phyloP scores from a whole-genome alignment of 2,888 invertebrate species.

The Meghimatium bilineatum region DNA sequence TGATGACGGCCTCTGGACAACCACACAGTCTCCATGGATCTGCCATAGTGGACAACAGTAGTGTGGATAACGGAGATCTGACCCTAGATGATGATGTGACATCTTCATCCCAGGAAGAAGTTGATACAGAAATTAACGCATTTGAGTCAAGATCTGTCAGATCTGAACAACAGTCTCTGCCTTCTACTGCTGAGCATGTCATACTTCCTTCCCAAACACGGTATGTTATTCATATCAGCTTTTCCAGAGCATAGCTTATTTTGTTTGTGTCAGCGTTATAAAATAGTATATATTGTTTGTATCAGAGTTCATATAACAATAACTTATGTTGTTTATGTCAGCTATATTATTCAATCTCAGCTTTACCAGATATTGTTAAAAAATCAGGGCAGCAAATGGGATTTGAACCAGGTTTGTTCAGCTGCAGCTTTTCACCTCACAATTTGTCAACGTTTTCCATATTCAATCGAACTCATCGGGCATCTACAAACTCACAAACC shows the following conservation, averaged over 20 bases:
- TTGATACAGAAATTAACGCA: conserved; percentile 20
- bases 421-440: no score
- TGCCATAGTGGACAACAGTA: background rate
- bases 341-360: background rate
- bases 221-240: background rate
- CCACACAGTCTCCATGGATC: background rate
- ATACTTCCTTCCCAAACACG: conserved; percentile 22
- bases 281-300: no score
- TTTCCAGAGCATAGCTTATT: no score
- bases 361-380: background rate
- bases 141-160: conserved; percentile 15
- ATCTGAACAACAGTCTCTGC: conserved; percentile 12
- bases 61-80: conserved; percentile 31
- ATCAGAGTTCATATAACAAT: no score
- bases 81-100: conserved; percentile 33
- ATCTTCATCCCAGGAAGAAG: conserved; percentile 44
- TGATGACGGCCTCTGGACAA: background rate
- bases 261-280: no score
- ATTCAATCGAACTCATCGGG: no score
- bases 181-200: conserved; percentile 8
- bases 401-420: no score
- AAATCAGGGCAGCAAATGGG: no score
- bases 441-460: no score
- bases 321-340: no score
- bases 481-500: no score